phyloP scores from a whole-genome alignment of 1,140 invertebrate genomes.

The Papilio machaon region DNA sequence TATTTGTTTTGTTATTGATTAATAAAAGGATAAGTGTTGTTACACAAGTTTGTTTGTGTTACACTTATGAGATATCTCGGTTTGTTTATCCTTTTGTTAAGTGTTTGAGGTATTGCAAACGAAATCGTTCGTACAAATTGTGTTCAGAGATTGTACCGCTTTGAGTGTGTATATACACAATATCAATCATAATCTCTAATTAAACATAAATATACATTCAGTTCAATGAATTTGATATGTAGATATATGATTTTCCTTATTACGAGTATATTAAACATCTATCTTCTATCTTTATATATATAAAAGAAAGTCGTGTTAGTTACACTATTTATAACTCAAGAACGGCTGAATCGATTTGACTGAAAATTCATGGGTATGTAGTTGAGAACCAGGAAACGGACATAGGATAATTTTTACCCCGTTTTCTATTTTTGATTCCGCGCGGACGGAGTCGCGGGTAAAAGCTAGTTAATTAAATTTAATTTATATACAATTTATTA shows the following conservation, averaged over 20 bases:
- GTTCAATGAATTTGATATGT: conserved; percentile 13
- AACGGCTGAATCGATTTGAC: too few relatives aligned
- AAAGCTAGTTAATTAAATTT: too few relatives aligned
- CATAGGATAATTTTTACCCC: too few relatives aligned
- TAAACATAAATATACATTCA: background rate
- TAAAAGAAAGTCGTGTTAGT: too few relatives aligned
- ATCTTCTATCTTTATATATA: too few relatives aligned
- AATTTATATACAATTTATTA: too few relatives aligned
- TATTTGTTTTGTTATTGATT: conserved; percentile 16
- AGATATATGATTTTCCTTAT: background rate
- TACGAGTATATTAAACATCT: background rate
- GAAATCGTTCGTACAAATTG: background rate
- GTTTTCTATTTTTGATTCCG: too few relatives aligned
- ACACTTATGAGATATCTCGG: background rate
- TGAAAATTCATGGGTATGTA: too few relatives aligned
- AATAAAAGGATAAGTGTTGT: conserved; percentile 5
- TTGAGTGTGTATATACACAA: background rate
- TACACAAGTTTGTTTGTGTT: conserved; percentile 19
- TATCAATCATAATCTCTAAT: background rate
- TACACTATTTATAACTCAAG: too few relatives aligned
- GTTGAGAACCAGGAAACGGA: too few relatives aligned
- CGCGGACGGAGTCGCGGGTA: too few relatives aligned
- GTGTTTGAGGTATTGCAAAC: background rate
- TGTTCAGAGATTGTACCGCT: background rate
- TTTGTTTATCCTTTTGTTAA: background rate